Evolutionary conservation across 2,888 invertebrate species (phyloP).

Genomic region (Drepanosiphum platanoidis): DNA sequence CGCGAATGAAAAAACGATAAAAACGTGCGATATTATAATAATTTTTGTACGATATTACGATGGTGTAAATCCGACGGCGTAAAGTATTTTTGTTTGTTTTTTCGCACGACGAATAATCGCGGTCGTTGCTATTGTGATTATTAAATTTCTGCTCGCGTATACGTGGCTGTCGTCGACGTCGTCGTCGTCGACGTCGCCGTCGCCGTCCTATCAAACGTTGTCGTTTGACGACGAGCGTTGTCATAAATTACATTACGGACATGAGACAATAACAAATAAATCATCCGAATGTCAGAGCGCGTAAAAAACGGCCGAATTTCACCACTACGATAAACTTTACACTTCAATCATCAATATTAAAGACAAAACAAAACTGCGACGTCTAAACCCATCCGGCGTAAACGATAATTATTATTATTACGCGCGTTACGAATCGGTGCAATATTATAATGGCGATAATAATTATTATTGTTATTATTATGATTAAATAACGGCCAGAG

Average conservation of each 20-base stretch:
- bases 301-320: conserved; percentile 44
- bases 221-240: conserved; percentile 17
- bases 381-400: not conserved
- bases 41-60: too few species aligned
- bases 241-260: conserved; percentile 48
- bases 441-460: conserved; percentile 16
- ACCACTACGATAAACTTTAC: conserved; percentile 56
- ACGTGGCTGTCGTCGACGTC: not conserved
- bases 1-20: too few species aligned
- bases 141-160: not conserved
- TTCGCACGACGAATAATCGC: not conserved
- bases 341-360: conserved; percentile 57
- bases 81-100: too few species aligned
- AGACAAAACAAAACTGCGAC: conserved; percentile 43
- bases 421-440: not conserved
- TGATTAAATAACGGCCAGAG: not conserved
- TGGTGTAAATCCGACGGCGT: too few species aligned
- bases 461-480: conserved; percentile 1
- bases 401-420: conserved; percentile 31
- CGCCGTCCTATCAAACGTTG: not conserved
- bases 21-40: too few species aligned
- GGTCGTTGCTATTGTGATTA: not conserved
- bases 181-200: not conserved
- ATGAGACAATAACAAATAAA: conserved; percentile 56
- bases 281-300: conserved; percentile 49